Base-by-base conservation (phyloP, 1,140 invertebrate species). In the Lepidurus packardi region DNA sequence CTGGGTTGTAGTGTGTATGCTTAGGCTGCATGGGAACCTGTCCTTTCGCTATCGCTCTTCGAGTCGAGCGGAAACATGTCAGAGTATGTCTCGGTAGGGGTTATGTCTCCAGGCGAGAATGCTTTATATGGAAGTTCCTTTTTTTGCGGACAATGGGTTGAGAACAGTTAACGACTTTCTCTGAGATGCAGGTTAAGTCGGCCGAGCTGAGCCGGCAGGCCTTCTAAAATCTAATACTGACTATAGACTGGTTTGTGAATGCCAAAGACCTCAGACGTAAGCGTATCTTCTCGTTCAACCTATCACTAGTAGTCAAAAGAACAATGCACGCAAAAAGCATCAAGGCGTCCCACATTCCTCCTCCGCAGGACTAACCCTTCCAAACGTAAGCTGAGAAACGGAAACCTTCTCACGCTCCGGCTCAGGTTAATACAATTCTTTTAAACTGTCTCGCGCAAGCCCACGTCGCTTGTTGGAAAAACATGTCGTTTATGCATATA, bases 121-220 rank as follows among this genome's bases (percentile, higher is more conserved):
- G 53, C 53, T 65, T 65, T 65, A 65, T 65, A 65, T 65, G 53
- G 53, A 65, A 65, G 53, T 65, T 65, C n/a, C 6, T 34, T 21
- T 65, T 65, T 65, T 65, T 65, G 53, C 53, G 53, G 16, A 65
- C 53, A 65, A 65, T 65, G 53, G 53, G 53, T 65, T 65, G 53
- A 16, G 45, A 47, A 47, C 45, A 16, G 10, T 65, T 65, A 65
- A 65, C 53, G 53, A 65, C 53, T 9, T 65, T 65, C 53, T 13
- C 53, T 7, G 53, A 3, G 53, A 65, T 65, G 53, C 53, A 65
- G 53, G 21, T 65, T 65, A 21, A 65, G 53, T 65, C 21, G 16
- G 21, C 53, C 21, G 34, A 34, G 34, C 2, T 34, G 34, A 65
- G 53, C 13, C 34, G 34, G 53, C 53, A 65, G 53, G 53, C 53